A percentile compares a stretch with the other conserved stretches of the same genome.
Conservation (phyloP, 2,888 invertebrate species). For the Caenorhabditis zanzibari region DNA sequence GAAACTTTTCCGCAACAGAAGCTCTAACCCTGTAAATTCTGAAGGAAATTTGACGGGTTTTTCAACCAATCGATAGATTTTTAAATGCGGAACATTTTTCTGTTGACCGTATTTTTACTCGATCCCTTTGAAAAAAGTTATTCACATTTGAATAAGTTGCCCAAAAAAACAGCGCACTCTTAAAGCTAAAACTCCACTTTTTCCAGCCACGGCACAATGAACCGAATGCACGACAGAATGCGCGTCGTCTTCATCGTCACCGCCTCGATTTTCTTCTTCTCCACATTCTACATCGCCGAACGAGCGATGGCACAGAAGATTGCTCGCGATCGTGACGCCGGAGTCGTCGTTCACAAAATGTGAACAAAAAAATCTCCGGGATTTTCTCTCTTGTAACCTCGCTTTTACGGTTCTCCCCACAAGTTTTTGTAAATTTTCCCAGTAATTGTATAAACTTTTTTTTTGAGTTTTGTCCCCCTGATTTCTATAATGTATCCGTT, state of each 20-base stretch:
- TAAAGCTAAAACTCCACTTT: not conserved
- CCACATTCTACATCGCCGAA: constrained; percentile 71
- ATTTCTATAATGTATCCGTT: constrained; percentile 60
- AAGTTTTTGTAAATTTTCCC: not conserved
- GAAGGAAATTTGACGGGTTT: no score
- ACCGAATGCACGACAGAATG: constrained; percentile 80
- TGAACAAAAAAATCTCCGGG: constrained; percentile 9
- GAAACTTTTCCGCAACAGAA: no score
- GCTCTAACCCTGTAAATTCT: no score
- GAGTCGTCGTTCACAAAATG: constrained; percentile 73
- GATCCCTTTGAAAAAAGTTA: no score
- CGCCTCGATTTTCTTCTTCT: constrained; percentile 73
- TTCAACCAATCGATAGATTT: no score
- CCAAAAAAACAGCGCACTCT: no score
- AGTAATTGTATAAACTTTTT: constrained; percentile 6
- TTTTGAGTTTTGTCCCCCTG: constrained; percentile 19
- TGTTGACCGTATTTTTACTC: no score
- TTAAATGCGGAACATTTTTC: no score
- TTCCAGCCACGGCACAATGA: constrained; percentile 77
- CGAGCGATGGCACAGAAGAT: constrained; percentile 67
- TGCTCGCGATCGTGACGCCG: constrained; percentile 72
- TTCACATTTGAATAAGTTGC: no score
- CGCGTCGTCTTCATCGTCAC: constrained; percentile 77
- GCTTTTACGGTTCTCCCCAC: constrained; percentile 9
- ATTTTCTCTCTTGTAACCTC: constrained; percentile 9